phyloP scores from a whole-genome alignment of 2,888 invertebrate genomes.

The Dioctria linearis region DNA sequence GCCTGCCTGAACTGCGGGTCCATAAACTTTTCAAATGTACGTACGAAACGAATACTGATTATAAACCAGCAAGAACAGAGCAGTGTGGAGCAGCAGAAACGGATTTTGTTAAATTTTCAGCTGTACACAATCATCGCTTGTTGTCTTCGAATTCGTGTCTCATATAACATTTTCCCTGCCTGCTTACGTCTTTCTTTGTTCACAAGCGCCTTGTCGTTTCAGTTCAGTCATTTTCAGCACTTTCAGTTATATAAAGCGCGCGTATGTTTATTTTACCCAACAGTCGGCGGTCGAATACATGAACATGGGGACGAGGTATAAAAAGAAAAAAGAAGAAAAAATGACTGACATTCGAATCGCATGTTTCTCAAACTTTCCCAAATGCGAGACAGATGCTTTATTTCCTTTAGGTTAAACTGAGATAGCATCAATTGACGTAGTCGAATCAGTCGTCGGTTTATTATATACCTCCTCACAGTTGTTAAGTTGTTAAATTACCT shows the following conservation, averaged over 20 bases:
- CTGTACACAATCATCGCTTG: background rate
- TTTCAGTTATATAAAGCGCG: conserved; percentile 40
- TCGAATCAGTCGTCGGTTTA: conserved; percentile 17
- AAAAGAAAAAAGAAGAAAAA: conserved; percentile 7
- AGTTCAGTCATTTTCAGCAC: conserved; percentile 50
- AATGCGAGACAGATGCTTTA: background rate
- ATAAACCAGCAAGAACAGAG: background rate
- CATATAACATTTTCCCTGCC: background rate
- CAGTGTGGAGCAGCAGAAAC: background rate
- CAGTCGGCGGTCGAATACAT: conserved; percentile 46
- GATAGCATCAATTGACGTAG: conserved; percentile 31
- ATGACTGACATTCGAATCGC: conserved; percentile 49
- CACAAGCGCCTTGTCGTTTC: conserved; percentile 17
- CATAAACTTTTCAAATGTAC: background rate
- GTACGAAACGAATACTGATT: background rate
- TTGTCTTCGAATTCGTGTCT: background rate
- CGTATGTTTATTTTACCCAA: conserved; percentile 45
- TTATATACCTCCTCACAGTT: conserved; percentile 38
- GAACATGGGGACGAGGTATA: conserved; percentile 1
- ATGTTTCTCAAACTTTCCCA: conserved; percentile 49
- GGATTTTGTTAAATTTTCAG: conserved; percentile 16
- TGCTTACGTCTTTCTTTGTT: background rate
- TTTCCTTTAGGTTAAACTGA: background rate
- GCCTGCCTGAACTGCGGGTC: conserved; percentile 6
- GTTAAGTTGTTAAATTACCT: conserved; percentile 50